Evolutionary conservation across 2,888 invertebrate species (phyloP).

Genomic region (Oscheius sp.): DNA sequence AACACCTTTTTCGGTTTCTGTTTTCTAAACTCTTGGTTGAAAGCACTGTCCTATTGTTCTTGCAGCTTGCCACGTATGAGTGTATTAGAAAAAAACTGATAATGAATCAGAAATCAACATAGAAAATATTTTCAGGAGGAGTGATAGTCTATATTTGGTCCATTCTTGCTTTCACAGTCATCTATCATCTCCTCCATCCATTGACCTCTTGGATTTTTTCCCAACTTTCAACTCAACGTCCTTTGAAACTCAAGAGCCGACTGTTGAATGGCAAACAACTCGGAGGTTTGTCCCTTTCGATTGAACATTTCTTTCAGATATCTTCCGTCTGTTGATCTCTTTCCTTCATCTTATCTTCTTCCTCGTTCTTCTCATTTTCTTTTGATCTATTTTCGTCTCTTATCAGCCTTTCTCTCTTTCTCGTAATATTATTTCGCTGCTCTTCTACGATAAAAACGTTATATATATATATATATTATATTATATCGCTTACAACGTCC

Average conservation of each 20-base stretch:
- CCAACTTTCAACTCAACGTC: not conserved
- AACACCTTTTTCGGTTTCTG: no score
- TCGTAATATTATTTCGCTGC: not conserved
- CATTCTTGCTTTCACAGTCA: no score
- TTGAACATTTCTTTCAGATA: constrained; percentile 8
- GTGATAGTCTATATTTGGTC: no score
- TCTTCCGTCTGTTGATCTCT: not conserved
- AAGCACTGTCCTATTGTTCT: not conserved
- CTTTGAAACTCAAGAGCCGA: constrained; percentile 16
- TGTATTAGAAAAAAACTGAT: no score
- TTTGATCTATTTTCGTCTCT: not conserved
- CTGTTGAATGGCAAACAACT: constrained; percentile 6
- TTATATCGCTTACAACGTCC: no score
- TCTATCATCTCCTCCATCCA: not conserved
- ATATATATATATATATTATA: no score
- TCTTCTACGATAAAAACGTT: no score
- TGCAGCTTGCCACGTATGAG: no score
- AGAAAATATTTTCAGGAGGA: no score
- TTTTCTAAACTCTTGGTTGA: not conserved
- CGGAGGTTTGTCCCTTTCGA: not conserved
- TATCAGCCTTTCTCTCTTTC: not conserved
- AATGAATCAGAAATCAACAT: no score
- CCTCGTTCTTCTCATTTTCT: not conserved
- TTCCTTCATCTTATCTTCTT: not conserved
- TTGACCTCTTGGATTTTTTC: not conserved